Base-by-base conservation (phyloP, 2,888 invertebrate species). In the Philereme vetulata region DNA sequence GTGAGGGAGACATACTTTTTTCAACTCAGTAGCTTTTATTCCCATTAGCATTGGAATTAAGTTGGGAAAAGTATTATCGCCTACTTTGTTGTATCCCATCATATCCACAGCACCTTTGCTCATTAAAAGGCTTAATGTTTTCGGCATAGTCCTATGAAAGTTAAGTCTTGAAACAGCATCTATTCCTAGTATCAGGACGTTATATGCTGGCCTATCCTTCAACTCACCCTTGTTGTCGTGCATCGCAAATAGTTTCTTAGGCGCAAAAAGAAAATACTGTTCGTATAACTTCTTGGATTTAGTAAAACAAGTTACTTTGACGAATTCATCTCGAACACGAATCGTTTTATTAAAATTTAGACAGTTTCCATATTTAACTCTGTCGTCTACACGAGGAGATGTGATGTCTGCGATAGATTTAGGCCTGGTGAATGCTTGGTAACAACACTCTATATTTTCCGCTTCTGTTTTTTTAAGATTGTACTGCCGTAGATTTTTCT, bases 21-120 rank as follows among this genome's bases (percentile, higher is more conserved):
- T 90, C 44, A 97, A 80, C 72, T 97, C 96, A 0, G 86, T 87
- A 21, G 94, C 94, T 49, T 93, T 93, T 43, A 95, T 77, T 0
- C 98, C 98, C 5, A 95, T 94, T 8, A 98, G 86, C 64, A 97
- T 93, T 0, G 98, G 96, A n/a, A 96, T 94, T 61, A 98, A 81
- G 83, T 98, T 98, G 0, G 98, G 97, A 81, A 96, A 98, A 0
- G 98, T 98, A 83, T 98, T 98, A 84, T 98, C 98, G 3, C 95
- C 98, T 5, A 98, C 96, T 93, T 98, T 98, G 78, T 97, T 98
- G 84, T 97, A 98, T 4, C 98, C 98, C 68, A 95, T 84, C 80
- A 98, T 93, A 78, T 97, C 97, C 51, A 96, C 93, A 44, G 95
- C 95, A 8, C 93, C 93, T 61, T 96, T 86, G 10, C 93, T 82